Evolutionary conservation across 2,888 invertebrate genomes (phyloP), one percentile per base, ranked within the genome.

Genomic region (Temnothorax unifasciatus): DNA sequence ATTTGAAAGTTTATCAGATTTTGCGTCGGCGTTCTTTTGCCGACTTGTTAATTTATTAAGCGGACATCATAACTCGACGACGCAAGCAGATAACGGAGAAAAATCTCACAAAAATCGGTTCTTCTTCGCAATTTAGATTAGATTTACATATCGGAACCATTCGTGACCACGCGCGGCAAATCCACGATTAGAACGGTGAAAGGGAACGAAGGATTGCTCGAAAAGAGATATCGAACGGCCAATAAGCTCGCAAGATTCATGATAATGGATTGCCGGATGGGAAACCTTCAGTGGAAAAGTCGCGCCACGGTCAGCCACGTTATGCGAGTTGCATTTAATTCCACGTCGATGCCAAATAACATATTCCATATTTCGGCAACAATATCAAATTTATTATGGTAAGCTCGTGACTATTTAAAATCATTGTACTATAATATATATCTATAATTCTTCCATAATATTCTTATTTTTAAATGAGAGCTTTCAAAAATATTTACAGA

Each of bases 141-240:
- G 38, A 86, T 86, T 86, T 82, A 82, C 82, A 85, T 86, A 82
- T 82, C 74, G 64, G 57, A 47, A 44, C 2, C 59, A 69, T 85
- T 81, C 79, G 81, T 59, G 63, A 61, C 63, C 64, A 21, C 38
- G 71, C 57, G 61, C 61, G 63, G 77, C 84, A 74, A 85, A 84
- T 84, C 81, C 15, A 21, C 75, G 75, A 83, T 83, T 59, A 66
- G 63, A 69, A 57, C 3, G 50, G 25, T 13, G 44, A n/a, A n/a
- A 47, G 44, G 18, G 66, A 54, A 66, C 63, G 66, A 61, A 75
- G 57, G 61, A 83, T 61, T 54, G 41, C 3, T 3, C 25, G 68
- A 47, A 69, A 25, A 64, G 66, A 41, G 50, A 79, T 59, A 64
- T 75, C 82, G 68, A 52, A 41, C 41, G 44, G 21, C 21, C 18